A percentile compares a stretch with the other conserved stretches of the same genome.
Conservation (phyloP, 2,888 invertebrate genomes). For the Tholera decimalis region DNA sequence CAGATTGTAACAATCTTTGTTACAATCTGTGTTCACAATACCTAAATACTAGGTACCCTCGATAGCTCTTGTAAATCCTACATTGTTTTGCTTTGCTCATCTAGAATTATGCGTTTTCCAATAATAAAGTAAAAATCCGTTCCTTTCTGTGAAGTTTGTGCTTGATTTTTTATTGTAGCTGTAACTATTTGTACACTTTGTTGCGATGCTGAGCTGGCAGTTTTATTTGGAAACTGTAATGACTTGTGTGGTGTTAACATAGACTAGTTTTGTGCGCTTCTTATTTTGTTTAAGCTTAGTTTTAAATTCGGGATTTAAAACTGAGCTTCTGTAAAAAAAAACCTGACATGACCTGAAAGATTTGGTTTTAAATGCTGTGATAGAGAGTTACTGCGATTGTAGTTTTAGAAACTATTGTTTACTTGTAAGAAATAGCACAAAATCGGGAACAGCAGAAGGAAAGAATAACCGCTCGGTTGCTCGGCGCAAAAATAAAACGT, state of each 20-base stretch:
- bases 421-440: no score
- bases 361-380: no score
- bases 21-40: neutral
- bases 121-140: constrained; percentile 30
- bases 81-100: constrained; percentile 32
- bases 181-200: constrained; percentile 30
- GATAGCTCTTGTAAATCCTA: constrained; percentile 8
- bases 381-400: no score
- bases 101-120: constrained; percentile 46
- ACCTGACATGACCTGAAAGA: no score
- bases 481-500: no score
- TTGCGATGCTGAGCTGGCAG: constrained; percentile 20
- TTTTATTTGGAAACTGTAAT: constrained; percentile 45
- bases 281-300: neutral
- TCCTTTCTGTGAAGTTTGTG: constrained; percentile 10
- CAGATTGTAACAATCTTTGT: no score
- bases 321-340: no score
- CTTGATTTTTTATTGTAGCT: constrained; percentile 12
- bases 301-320: neutral
- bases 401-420: no score
- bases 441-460: no score
- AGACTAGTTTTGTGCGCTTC: neutral
- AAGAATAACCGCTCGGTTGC: no score
- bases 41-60: constrained; percentile 2
- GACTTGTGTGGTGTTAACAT: constrained; percentile 13